Percentiles rank a stretch among this genome's conserved stretches.
phyloP scores from a whole-genome alignment of 2,797 vertebrate genomes.

The Coracias cyanogaster region DNA sequence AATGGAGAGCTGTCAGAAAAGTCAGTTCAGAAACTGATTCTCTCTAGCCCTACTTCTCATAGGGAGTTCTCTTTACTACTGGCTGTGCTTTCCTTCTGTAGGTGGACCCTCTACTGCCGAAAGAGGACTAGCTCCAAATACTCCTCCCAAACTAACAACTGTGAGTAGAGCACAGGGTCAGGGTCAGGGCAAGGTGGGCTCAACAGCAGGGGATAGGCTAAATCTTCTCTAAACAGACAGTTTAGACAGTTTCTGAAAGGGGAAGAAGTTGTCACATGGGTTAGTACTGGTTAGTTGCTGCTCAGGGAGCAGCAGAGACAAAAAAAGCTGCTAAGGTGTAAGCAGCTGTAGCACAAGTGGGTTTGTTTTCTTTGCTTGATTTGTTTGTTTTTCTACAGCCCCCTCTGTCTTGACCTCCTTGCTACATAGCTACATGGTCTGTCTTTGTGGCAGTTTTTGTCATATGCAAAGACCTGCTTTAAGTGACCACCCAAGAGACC shows the following conservation, averaged over 20 bases:
- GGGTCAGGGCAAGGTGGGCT: neutral
- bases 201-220: neutral
- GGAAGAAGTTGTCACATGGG: neutral
- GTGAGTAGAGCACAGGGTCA: neutral
- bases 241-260: neutral
- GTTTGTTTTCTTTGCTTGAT: slow-evolving; percentile 48
- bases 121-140: neutral
- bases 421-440: neutral
- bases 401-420: neutral
- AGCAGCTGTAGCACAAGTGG: neutral
- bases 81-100: neutral
- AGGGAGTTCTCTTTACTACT: fast-evolving
- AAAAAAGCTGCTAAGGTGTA: neutral
- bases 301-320: neutral
- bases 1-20: neutral
- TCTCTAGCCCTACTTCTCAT: neutral
- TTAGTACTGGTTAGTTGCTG: neutral
- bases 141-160: neutral
- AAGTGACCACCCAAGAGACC: slow-evolving; percentile 25
- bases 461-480: neutral
- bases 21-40: neutral
- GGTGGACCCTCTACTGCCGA: neutral
- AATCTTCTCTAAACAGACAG: neutral
- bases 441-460: neutral
- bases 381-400: slow-evolving; percentile 45